Percentiles rank a stretch among this genome's conserved stretches.
phyloP scores from a whole-genome alignment of 2,888 invertebrate genomes.

The Erebia ligea region DNA sequence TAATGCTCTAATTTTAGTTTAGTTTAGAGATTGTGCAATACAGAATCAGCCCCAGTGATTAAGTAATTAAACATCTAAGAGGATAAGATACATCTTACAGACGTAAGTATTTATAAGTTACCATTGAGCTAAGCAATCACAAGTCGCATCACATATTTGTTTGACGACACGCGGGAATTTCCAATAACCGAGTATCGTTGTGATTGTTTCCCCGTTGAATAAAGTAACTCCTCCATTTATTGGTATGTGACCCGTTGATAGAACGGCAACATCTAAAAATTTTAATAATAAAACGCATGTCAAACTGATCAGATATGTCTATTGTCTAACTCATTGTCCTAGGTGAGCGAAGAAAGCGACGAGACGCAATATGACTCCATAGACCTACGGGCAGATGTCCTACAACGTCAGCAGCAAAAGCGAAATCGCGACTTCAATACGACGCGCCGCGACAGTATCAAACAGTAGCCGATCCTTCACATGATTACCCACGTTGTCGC shows the following conservation, averaged over 20 bases:
- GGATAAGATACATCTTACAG: background rate
- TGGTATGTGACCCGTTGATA: constrained; percentile 66
- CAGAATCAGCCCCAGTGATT: too few species aligned
- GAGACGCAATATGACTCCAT: too few species aligned
- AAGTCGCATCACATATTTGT: constrained; percentile 56
- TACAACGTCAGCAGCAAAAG: too few species aligned
- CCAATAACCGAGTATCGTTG: constrained; percentile 58
- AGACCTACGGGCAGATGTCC: too few species aligned
- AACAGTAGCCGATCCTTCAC: too few species aligned
- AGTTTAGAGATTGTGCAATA: too few species aligned
- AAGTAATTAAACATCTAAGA: background rate
- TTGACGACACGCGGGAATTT: constrained; percentile 52
- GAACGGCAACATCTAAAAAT: constrained; percentile 52
- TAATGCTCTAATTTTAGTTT: too few species aligned
- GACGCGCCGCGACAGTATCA: too few species aligned
- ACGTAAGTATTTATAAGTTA: constrained; percentile 38
- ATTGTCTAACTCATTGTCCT: too few species aligned
- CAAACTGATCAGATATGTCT: background rate
- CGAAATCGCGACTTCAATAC: too few species aligned
- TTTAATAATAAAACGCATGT: background rate
- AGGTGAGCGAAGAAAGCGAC: too few species aligned
- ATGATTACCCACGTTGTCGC: too few species aligned
- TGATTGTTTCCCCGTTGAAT: constrained; percentile 47
- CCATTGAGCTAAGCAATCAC: constrained; percentile 66
- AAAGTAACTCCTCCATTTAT: constrained; percentile 58